Percentiles rank a stretch among this genome's conserved stretches.
These are phyloP conservation scores for Diploptera punctata DNA, from an alignment of 2,888 invertebrate genomes.

Conservation along the genomic window DNA sequence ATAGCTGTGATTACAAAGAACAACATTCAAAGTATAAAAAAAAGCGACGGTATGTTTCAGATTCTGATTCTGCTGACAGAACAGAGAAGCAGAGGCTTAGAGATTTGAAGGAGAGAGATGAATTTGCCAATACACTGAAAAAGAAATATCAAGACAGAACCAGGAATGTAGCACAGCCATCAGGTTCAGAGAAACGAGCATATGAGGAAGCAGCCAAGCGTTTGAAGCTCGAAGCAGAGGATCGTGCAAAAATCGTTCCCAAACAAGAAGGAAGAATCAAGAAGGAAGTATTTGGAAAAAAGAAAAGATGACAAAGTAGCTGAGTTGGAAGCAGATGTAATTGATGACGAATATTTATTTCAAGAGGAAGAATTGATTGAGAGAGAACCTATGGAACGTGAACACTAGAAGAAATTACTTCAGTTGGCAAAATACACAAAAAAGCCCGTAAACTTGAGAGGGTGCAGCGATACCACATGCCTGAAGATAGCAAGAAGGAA, in stretches of 20 bases:
- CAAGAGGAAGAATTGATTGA: slow-evolving; percentile 85
- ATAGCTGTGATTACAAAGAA: slow-evolving; percentile 2
- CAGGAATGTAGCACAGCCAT: slow-evolving; percentile 71
- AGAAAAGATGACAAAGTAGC: slow-evolving; percentile 95
- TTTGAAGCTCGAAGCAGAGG: slow-evolving; percentile 85
- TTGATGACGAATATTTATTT: slow-evolving; percentile 96
- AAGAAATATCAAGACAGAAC: slow-evolving; percentile 89
- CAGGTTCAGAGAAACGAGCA: slow-evolving; percentile 68
- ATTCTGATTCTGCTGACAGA: slow-evolving; percentile 58
- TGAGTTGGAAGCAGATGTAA: slow-evolving; percentile 93
- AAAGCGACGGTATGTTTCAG: slow-evolving; percentile 25
- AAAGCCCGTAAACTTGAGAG: slow-evolving; percentile 91
- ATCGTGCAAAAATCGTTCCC: slow-evolving; percentile 85
- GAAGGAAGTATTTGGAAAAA: slow-evolving; percentile 93
- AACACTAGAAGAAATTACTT: slow-evolving; percentile 90
- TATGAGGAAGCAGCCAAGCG: slow-evolving; percentile 91
- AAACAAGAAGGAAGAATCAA: slow-evolving; percentile 90
- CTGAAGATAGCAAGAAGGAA: slow-evolving; percentile 69
- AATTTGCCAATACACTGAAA: slow-evolving; percentile 87
- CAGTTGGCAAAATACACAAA: slow-evolving; percentile 93
- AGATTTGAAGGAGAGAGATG: slow-evolving; percentile 93
- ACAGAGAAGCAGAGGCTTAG: slow-evolving; percentile 77
- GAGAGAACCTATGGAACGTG: slow-evolving; percentile 81
- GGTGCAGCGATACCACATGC: slow-evolving; percentile 94
- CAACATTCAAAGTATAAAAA: background rate